phyloP scores from a whole-genome alignment of 2,797 vertebrate genomes.

The Anguilla marmorata region DNA sequence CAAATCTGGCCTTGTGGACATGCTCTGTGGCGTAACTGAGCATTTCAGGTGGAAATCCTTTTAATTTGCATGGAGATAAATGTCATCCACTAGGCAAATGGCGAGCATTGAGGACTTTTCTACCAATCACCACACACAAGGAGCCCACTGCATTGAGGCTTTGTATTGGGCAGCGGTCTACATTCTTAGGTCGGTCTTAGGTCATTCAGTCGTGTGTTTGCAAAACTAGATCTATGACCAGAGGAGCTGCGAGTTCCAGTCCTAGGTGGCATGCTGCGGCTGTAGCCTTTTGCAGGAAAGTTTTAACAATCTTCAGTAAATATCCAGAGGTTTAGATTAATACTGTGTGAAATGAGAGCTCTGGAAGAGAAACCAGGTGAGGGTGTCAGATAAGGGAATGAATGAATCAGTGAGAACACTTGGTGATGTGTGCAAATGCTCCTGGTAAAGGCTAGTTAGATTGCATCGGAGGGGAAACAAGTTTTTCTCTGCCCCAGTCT shows the following conservation, averaged over 20 bases:
- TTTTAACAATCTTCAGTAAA: not conserved
- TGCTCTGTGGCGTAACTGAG: conserved; percentile 55
- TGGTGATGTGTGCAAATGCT: not conserved
- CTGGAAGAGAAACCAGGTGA: not conserved
- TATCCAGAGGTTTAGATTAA: not conserved
- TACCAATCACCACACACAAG: not conserved
- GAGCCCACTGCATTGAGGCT: not conserved
- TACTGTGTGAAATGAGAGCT: not conserved
- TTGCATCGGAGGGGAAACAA: not conserved
- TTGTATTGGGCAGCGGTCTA: not conserved
- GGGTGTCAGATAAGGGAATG: not conserved
- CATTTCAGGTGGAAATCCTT: conserved; percentile 53
- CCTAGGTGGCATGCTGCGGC: not conserved
- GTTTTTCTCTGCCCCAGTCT: not conserved
- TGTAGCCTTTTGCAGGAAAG: not conserved
- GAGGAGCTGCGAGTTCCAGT: not conserved
- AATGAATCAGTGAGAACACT: not conserved
- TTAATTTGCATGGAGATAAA: conserved; percentile 7
- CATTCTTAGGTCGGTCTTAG: not conserved
- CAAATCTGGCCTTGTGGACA: conserved; percentile 58
- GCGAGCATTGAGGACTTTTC: not conserved
- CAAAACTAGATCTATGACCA: not conserved
- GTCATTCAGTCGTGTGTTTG: not conserved
- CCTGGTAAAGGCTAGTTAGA: not conserved
- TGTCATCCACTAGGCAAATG: conserved; percentile 27